These are phyloP conservation scores for Oncorhynchus gorbuscha DNA, from an alignment of 2,113 vertebrate genomes.

Conservation along the genomic window DNA sequence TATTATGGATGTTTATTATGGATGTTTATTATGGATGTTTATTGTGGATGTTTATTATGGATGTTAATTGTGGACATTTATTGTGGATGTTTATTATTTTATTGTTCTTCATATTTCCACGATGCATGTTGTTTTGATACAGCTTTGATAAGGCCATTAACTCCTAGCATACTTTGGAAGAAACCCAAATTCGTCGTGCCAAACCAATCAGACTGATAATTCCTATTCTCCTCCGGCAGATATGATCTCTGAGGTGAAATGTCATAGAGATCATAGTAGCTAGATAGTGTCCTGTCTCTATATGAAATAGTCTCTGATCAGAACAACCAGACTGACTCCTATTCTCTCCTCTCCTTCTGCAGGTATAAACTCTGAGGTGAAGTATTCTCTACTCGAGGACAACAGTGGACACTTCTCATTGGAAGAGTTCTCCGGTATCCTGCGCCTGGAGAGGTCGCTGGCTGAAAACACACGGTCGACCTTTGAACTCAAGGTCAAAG, in stretches of 20 bases:
- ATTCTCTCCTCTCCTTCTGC: slow-evolving; percentile 20
- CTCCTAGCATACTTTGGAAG: background rate
- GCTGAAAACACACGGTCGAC: slow-evolving; percentile 67
- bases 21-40: too few relatives aligned
- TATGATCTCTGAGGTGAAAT: slow-evolving; percentile 86
- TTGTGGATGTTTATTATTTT: too few relatives aligned
- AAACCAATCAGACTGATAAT: background rate
- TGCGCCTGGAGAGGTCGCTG: slow-evolving; percentile 86
- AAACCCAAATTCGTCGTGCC: background rate
- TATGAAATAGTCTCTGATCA: background rate
- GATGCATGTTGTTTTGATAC: background rate
- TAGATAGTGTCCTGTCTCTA: too few relatives aligned
- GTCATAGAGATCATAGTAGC: slow-evolving; percentile 41
- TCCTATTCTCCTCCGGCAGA: slow-evolving; percentile 66
- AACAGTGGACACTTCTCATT: slow-evolving; percentile 87
- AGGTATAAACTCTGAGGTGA: slow-evolving; percentile 90
- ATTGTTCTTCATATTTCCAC: background rate
- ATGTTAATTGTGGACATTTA: too few relatives aligned
- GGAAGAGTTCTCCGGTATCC: slow-evolving; percentile 87
- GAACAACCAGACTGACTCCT: background rate
- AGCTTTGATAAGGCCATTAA: background rate
- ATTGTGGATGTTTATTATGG: too few relatives aligned
- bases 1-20: too few relatives aligned
- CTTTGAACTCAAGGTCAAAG: slow-evolving; percentile 86
- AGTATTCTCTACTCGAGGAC: slow-evolving; percentile 83